Evolutionary conservation across 35 echinoderm and acorn worm species (phyloP), one percentile per base, ranked within the genome.

Genomic region (Ptychodera flava): DNA sequence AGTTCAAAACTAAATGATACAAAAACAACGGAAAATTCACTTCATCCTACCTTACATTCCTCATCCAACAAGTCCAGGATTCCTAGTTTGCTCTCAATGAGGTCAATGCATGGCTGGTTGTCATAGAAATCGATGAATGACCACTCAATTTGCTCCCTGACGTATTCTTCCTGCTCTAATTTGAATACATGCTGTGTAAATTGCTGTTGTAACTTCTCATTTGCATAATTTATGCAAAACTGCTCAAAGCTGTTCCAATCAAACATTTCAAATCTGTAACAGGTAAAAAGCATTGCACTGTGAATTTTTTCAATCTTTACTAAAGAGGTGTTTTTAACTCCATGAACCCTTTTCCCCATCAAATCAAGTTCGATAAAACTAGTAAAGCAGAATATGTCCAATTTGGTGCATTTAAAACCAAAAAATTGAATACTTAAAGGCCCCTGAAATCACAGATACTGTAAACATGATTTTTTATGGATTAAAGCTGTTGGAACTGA

Each of bases 191-290:
- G 96, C 96, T 99, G 95, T 76, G 95, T 98, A 34, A 98, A 98
- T 33, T 98, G 95, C 33, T 98, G 95, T 52, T 98, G 95, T 76
- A 98, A 53, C 81, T 97, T 97, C 85, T 97, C 95, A 89, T 97
- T 97, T 78, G 95, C 95, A 97, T 97, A 97, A 85, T 98, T 98
- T 87, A 98, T 98, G 87, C 95, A 98, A 86, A 98, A 98, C 92
- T 98, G 95, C 45, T 98, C 95, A 92, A 98, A 98, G 33, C 95
- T 98, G 88, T 98, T 98, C 28, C 94, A 84, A 27, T 91, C 87
- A 90, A 98, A 98, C 95, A 98, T 98, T 86, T 98, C 95, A 98
- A 98, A 98, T 79, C 95, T 98, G 84, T 14, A 85, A 77, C 31
- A 91, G 37, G 91, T 83, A 82, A 82, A 33, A 45, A 86, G 45